Base-by-base conservation (phyloP, 2,113 vertebrate genomes). In the Dipodomys stephensi region DNA sequence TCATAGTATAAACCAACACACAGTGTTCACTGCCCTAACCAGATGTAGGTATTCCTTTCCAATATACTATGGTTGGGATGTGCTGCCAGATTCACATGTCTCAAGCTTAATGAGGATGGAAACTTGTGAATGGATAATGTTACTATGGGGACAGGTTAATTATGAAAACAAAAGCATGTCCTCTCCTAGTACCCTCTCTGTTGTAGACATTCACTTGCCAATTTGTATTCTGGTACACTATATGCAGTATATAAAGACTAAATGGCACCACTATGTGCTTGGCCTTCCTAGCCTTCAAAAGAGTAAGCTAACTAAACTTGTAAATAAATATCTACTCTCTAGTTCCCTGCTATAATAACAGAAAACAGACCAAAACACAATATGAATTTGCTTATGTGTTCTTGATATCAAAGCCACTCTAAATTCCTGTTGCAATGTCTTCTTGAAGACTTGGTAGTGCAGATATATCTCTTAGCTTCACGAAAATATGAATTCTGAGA, bases 401-500 rank as follows among this genome's bases (percentile, higher is more conserved):
- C 91, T 62, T 84, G 81, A 3, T 44, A 9, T 28, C 39, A 76
- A 80, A 12, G 77, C 67, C 39, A 53, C 13, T 86, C 73, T 81
- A 53, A 74, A 86, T 68, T 62, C 80, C 72, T 49, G 72, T 82
- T 20, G 49, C 68, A 72, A 9, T 18, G 65, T 82, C 20, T 76
- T 94, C 87, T 73, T 78, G 2, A 92, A 87, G 65, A 67, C 25
- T 72, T 85, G 2, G 27, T 92, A 90, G 82, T 35, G 11, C 44
- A 95, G 72, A 64, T 0, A 39, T 19, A 32, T 68, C 44, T 32
- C 69, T 0, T 35, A 76, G 83, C 1, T 27, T 76, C 30, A 69
- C 64, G 83, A 82, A 91, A 93, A 91, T 64, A 32, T 16, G 82
- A 73, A 81, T 84, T 79, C 39, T 53, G 65, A 78, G 80, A 74